Evolutionary conservation across 2,888 invertebrate species (phyloP).

Genomic region (Cerastis rubricosa): DNA sequence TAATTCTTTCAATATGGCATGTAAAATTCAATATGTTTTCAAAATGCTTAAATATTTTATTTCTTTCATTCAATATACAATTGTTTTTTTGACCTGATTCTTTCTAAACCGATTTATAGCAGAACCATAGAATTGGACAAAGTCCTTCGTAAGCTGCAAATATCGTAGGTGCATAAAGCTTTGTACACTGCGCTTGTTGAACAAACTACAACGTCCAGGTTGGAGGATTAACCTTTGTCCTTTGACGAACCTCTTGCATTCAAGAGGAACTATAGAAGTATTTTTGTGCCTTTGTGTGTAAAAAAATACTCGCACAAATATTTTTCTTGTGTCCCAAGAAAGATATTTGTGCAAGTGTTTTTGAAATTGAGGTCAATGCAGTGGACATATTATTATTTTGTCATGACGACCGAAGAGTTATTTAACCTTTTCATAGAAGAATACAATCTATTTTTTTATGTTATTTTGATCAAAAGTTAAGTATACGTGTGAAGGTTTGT

Average conservation of each 20-base stretch:
- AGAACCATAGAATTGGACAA: neutral
- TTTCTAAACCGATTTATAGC: neutral
- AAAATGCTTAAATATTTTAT: too few species aligned
- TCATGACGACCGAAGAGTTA: neutral
- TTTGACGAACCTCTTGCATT: slow-evolving; percentile 37
- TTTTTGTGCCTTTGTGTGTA: slow-evolving; percentile 13
- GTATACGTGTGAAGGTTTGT: neutral
- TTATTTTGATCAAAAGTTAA: neutral
- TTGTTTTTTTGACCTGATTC: neutral
- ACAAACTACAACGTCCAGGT: slow-evolving; percentile 24
- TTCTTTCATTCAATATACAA: too few species aligned
- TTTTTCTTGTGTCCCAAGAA: too few species aligned
- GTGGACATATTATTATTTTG: too few species aligned
- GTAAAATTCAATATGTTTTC: neutral
- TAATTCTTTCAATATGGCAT: neutral
- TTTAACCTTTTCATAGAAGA: neutral
- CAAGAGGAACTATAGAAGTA: slow-evolving; percentile 36
- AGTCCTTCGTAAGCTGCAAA: slow-evolving; percentile 8
- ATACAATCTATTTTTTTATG: neutral
- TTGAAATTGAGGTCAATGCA: neutral
- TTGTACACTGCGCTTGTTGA: slow-evolving; percentile 16
- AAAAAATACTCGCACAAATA: too few species aligned
- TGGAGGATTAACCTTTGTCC: slow-evolving; percentile 35
- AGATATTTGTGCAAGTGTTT: neutral
- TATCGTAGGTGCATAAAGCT: slow-evolving; percentile 3